Percentiles rank a stretch among this genome's conserved stretches.
Evolutionary conservation across 37 sponge, comb jelly and placozoan genomes (phyloP).

Genomic region (Trichoplax adhaerens): DNA sequence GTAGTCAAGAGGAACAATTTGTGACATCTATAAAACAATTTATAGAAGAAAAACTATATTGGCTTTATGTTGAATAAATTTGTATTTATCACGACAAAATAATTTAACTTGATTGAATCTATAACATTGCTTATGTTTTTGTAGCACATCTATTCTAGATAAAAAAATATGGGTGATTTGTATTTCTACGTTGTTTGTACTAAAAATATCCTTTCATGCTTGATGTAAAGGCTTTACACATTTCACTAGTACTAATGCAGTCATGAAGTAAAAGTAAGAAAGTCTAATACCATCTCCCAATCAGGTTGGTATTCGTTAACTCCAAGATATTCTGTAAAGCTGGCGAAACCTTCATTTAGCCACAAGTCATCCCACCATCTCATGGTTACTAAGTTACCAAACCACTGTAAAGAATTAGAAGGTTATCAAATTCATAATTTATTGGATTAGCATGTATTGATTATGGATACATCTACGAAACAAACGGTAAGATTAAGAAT

Average conservation of each 20-base stretch:
- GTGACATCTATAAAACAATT: slow-evolving; percentile 10
- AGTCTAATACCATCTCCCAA: slow-evolving; percentile 36
- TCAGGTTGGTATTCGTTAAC: slow-evolving; percentile 29
- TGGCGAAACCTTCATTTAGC: slow-evolving; percentile 97
- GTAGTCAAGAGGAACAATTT: slow-evolving; percentile 2
- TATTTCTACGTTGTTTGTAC: too few species aligned
- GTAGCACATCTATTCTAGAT: too few species aligned
- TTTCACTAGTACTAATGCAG: too few species aligned
- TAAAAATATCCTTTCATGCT: too few species aligned
- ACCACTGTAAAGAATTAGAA: slow-evolving; percentile 56
- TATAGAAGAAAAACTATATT: slow-evolving; percentile 52
- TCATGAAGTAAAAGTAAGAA: too few species aligned
- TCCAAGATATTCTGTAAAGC: slow-evolving; percentile 75
- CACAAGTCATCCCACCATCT: slow-evolving; percentile 98
- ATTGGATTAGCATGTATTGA: not conserved
- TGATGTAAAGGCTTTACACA: too few species aligned
- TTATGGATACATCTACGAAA: not conserved
- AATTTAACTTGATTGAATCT: slow-evolving; percentile 35
- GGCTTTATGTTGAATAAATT: slow-evolving; percentile 23
- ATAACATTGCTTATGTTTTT: too few species aligned
- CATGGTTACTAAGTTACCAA: slow-evolving; percentile 99
- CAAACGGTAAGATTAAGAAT: not conserved
- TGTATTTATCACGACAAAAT: slow-evolving; percentile 7
- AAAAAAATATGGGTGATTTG: too few species aligned
- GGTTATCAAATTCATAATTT: not conserved